phyloP scores from a whole-genome alignment of 2,888 invertebrate species.

The Catotricha subobsoleta region DNA sequence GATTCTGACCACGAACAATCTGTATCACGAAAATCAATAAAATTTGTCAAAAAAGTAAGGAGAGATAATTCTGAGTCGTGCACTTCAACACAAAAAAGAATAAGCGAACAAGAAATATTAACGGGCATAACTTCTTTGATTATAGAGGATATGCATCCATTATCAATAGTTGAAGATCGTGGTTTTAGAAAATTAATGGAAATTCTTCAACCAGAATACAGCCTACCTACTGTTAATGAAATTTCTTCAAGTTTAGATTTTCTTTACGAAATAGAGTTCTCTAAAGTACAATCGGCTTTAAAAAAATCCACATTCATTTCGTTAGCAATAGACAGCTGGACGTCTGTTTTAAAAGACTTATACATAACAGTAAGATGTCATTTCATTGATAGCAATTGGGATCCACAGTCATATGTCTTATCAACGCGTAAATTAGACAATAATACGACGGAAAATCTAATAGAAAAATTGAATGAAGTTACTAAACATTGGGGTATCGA shows the following conservation, averaged over 20 bases:
- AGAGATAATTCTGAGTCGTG: neutral
- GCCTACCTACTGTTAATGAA: neutral
- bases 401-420: constrained; percentile 1
- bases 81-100: no score
- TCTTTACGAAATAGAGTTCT: neutral
- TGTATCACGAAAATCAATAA: neutral
- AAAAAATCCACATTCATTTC: neutral
- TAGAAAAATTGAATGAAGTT: neutral
- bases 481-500: neutral
- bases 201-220: neutral
- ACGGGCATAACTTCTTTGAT: neutral
- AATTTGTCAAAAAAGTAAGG: neutral
- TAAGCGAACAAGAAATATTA: neutral
- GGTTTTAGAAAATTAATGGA: neutral
- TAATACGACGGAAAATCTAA: neutral
- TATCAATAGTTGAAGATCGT: neutral
- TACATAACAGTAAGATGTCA: neutral
- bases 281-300: neutral
- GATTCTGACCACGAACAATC: neutral
- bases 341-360: neutral
- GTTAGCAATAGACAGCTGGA: constrained; percentile 1
- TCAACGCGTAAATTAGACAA: neutral
- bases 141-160: neutral
- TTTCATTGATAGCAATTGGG: neutral
- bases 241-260: neutral